Percentiles rank a stretch among this genome's conserved stretches.
Evolutionary conservation across 2,888 invertebrate species (phyloP).

Genomic region (Mythimna albipuncta): DNA sequence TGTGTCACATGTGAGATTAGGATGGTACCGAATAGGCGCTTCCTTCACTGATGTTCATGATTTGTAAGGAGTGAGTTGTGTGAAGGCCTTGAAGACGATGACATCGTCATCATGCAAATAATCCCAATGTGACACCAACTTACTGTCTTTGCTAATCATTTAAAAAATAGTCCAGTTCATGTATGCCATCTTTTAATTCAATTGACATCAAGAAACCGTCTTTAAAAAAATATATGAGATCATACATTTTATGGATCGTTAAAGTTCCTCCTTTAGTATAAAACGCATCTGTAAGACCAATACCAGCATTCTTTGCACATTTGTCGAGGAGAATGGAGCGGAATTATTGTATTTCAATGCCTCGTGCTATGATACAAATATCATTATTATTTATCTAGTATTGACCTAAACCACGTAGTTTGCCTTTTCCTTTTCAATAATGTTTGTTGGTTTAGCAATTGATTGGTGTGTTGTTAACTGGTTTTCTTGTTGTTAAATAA

Average conservation of each 20-base stretch:
- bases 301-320: conserved; percentile 34
- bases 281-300: conserved; percentile 20
- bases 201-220: background rate
- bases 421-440: conserved; percentile 19
- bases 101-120: background rate
- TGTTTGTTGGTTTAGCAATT: conserved; percentile 40
- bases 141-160: background rate
- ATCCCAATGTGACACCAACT: background rate
- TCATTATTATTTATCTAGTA: conserved; percentile 23
- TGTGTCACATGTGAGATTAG: conserved; percentile 19
- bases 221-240: background rate
- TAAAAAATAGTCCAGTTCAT: background rate
- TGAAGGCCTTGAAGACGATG: background rate
- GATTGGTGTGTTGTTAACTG: background rate
- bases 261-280: conserved; percentile 6
- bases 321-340: conserved; percentile 16
- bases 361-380: conserved; percentile 1
- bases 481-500: conserved; percentile 12
- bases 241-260: background rate
- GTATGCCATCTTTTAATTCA: too few relatives aligned
- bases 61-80: background rate
- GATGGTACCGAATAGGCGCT: background rate
- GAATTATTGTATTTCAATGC: conserved; percentile 27
- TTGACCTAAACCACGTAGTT: conserved; percentile 9
- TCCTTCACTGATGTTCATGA: conserved; percentile 8